Base-by-base conservation (phyloP, 2,888 invertebrate species). In the Cheilosia urbana region DNA sequence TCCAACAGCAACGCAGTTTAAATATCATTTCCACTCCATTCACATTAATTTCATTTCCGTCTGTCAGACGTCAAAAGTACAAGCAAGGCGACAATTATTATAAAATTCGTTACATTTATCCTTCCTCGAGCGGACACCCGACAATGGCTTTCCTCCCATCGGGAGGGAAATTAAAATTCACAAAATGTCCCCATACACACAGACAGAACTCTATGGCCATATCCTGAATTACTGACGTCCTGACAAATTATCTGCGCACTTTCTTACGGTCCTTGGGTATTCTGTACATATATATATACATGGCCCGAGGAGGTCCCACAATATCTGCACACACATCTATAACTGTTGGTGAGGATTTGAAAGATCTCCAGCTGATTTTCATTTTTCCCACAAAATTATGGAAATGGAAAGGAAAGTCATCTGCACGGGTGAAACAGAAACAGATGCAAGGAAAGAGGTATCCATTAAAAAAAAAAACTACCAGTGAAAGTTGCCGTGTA, bases 161-260 rank as follows among this genome's bases (percentile, higher is more conserved):
- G 7, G 27, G 17, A 27, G 27, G 19, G 53, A 55, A 37, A 58
- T 45, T 47, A 7, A 58, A 71, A 71, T 58, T 68, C 55, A 71
- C 47, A 55, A 71, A 58, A 57, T 55, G 19, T 19, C 11, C 27
- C 3, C 7, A 13, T 19, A 6, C 21, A 4, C 24, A 4, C 49
- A 15, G 4, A 13, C 24, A 47, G 27, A 69, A 71, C 27, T 58
- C 57, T 69, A n/a, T 19, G 27, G 55, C 30, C 30, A 42, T 68
- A 47, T 63, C 63, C 62, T 73, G 60, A 68, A 68, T 76, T 66
- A 76, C 66, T 60, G 76, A 77, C 76, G 68, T 68, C 60, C 51
- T 68, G 68, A 77, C 60, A 77, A 77, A 77, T 77, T 68, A 53
- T 77, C 76, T 62, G 40, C 60, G 51, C 24, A 51, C 21, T 13